Conservation (phyloP, 2,113 vertebrate genomes). For the Aviceda subcristata region DNA sequence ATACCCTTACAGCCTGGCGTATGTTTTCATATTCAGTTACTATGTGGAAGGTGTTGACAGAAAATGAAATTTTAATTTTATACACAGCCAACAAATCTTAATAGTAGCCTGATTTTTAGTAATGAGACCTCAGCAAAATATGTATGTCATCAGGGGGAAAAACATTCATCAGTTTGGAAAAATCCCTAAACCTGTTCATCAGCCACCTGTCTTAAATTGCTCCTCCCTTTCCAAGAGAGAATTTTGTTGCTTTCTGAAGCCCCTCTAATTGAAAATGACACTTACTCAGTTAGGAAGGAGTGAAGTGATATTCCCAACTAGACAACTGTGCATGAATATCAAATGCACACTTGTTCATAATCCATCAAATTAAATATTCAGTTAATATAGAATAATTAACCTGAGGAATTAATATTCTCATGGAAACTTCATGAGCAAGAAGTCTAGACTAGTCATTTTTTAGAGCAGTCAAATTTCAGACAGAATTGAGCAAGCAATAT, state of each 20-base stretch:
- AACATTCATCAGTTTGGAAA: slow-evolving; percentile 64
- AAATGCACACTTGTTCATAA: slow-evolving; percentile 46
- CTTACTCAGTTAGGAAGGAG: slow-evolving; percentile 1
- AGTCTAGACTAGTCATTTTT: neutral
- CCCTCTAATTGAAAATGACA: slow-evolving; percentile 39
- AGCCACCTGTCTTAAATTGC: slow-evolving; percentile 61
- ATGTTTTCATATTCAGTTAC: slow-evolving; percentile 57
- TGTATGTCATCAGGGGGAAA: slow-evolving; percentile 43
- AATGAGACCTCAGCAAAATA: slow-evolving; percentile 64
- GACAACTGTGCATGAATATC: slow-evolving; percentile 60
- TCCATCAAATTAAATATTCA: slow-evolving; percentile 52
- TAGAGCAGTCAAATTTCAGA: neutral
- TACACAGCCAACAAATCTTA: slow-evolving; percentile 65
- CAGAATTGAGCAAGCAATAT: neutral
- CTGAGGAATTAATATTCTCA: slow-evolving; percentile 45
- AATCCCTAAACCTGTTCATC: slow-evolving; percentile 66
- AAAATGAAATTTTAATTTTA: slow-evolving; percentile 67
- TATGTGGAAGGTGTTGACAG: slow-evolving; percentile 64
- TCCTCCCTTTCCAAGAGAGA: slow-evolving; percentile 40
- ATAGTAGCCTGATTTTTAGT: slow-evolving; percentile 63
- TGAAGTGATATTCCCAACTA: slow-evolving; percentile 45
- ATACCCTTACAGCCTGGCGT: slow-evolving; percentile 30
- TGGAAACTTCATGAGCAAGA: neutral
- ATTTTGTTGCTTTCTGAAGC: slow-evolving; percentile 34
- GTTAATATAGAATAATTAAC: slow-evolving; percentile 50